Evolutionary conservation across 1,140 invertebrate species (phyloP), one percentile per base, ranked within the genome.

Genomic region (Probaryconus sp.): DNA sequence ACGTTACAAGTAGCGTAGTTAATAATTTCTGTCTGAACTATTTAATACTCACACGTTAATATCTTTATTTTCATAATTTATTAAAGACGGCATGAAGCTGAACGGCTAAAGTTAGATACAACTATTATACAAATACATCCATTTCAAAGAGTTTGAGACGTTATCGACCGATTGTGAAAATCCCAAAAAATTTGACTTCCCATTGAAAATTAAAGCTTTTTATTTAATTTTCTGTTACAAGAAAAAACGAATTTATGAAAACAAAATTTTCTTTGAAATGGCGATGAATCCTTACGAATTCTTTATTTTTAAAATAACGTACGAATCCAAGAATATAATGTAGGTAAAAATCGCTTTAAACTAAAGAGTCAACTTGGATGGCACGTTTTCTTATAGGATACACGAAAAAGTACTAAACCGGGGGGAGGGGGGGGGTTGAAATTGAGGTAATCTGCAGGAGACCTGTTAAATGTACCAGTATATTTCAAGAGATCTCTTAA

Each of bases 61-160:
- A 61, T 75, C 24, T 43, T 74, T 78, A 69, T 72, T 76, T 78
- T 79, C 65, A 70, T 85, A 82, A 83, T 82, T 75, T 84, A 83
- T 63, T 71, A 77, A 72, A 86, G 83, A 86, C 83, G 82, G 83
- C 81, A 84, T 83, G 82, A 87, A 87, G 85, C 83, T 85, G 83
- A 85, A 85, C 79, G 77, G 78, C 81, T 87, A 84, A 68, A 82
- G 77, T 61, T 82, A 83, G 60, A 82, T 86, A 85, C 81, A 83
- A 81, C 47, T 85, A 84, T 83, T 74, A 83, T 85, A 86, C 83
- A 86, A 77, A 76, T 81, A 80, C 76, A 77, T 75, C 55, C 71
- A 63, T 78, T 69, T 64, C 42, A 60, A 45, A 65, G 30, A 70
- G 20, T 69, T 69, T 11, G 16, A 42, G 10, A 18, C 26, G 10